These are phyloP conservation scores for Cephalopachus bancanus DNA, from an alignment of 2,797 vertebrate species.

Conservation along the genomic window DNA sequence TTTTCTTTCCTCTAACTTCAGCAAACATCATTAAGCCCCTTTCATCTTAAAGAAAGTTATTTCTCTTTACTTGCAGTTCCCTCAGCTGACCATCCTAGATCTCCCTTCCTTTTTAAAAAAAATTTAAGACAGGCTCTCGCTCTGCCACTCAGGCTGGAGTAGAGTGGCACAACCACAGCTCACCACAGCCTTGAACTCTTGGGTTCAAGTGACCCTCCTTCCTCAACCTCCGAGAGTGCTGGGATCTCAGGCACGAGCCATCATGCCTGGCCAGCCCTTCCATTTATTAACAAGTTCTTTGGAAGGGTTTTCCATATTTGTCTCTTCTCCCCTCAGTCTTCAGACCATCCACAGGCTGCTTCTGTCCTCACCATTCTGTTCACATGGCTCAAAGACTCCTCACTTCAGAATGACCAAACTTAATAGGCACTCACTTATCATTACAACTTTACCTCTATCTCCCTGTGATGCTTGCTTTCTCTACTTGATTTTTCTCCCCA, in stretches of 20 bases:
- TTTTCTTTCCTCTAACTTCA: slow-evolving; percentile 2
- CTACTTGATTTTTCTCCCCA: not conserved
- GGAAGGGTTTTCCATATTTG: not conserved
- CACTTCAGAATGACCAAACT: not conserved
- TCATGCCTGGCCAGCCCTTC: no score
- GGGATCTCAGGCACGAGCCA: no score
- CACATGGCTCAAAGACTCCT: not conserved
- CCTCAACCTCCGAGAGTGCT: no score
- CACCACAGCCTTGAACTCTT: no score
- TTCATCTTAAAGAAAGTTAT: no score
- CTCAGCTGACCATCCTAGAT: not conserved
- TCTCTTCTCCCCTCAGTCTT: not conserved
- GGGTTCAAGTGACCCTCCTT: no score
- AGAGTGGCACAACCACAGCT: no score
- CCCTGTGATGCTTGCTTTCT: not conserved
- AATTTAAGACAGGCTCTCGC: no score
- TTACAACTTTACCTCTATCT: not conserved
- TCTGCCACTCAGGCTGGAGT: no score
- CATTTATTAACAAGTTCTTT: not conserved
- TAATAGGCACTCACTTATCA: not conserved
- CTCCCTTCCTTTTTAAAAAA: not conserved
- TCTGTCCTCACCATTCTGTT: not conserved
- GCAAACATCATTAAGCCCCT: not conserved
- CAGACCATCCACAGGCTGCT: no score
- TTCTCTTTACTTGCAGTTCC: not conserved